A percentile compares a stretch with the other conserved stretches of the same genome.
Evolutionary conservation across 1,140 invertebrate genomes (phyloP).

Genomic region (Palaemon carinicauda): DNA sequence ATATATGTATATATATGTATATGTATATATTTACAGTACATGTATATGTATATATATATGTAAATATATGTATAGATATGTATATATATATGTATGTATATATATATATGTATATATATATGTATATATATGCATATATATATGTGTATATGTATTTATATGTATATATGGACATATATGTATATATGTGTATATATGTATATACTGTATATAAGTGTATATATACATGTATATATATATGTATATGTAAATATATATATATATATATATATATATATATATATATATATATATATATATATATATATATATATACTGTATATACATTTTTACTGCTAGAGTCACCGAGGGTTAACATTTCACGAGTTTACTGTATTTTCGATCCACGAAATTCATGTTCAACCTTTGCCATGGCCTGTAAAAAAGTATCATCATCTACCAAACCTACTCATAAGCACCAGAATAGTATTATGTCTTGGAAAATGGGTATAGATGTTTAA

Average conservation of each 20-base stretch:
- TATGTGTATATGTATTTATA: neutral
- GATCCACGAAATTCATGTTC: too few species aligned
- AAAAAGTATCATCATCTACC: neutral
- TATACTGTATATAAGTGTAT: too few species aligned
- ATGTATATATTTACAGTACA: neutral
- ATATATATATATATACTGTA: neutral
- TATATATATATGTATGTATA: neutral
- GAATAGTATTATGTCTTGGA: neutral
- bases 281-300: neutral
- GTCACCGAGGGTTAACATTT: too few species aligned
- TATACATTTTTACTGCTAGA: neutral
- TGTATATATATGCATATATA: neutral
- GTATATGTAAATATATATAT: neutral
- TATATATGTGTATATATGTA: neutral
- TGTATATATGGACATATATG: neutral
- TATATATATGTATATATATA: neutral
- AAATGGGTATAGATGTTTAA: neutral
- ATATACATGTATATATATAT: neutral
- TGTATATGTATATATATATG: neutral
- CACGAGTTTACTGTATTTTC: too few species aligned
- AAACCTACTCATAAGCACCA: neutral
- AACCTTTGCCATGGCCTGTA: too few species aligned
- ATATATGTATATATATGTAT: neutral
- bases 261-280: neutral
- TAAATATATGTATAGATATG: neutral